Conservation (phyloP, 2,888 invertebrate genomes). For the Aphodius sticticus region DNA sequence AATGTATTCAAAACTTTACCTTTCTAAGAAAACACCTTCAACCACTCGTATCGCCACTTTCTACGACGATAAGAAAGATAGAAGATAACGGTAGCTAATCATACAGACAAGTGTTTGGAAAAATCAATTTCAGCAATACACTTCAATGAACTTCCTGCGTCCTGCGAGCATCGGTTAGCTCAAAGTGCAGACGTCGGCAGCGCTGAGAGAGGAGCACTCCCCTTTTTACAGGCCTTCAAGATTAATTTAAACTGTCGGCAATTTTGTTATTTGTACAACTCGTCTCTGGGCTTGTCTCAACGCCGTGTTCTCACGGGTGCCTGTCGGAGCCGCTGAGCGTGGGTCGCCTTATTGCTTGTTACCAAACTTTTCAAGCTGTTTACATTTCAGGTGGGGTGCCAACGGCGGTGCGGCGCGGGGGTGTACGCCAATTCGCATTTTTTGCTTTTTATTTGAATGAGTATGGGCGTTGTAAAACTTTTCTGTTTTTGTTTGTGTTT, state of each 20-base stretch:
- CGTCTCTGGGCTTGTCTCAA: background rate
- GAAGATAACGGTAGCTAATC: background rate
- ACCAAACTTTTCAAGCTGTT: conserved; percentile 4
- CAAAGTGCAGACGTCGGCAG: background rate
- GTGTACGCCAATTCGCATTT: background rate
- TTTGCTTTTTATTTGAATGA: background rate
- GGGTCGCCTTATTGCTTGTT: conserved; percentile 4
- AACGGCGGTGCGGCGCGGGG: background rate
- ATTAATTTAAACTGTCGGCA: background rate
- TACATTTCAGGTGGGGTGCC: background rate
- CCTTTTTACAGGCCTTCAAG: background rate
- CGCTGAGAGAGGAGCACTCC: background rate
- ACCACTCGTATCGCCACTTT: too few relatives aligned
- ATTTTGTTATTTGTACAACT: background rate
- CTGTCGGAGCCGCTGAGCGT: background rate
- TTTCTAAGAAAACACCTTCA: too few relatives aligned
- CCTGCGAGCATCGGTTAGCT: background rate
- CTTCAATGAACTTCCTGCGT: background rate
- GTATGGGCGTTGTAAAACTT: background rate
- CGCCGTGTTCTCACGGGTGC: background rate
- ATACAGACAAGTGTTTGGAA: background rate
- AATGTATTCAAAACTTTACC: too few relatives aligned
- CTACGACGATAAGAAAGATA: too few relatives aligned
- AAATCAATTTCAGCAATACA: background rate
- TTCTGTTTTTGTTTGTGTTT: background rate